A percentile compares a stretch with the other conserved stretches of the same genome.
These are phyloP conservation scores for Dufourea novaeangliae DNA, from an alignment of 1,140 invertebrate genomes.

Conservation along the genomic window DNA sequence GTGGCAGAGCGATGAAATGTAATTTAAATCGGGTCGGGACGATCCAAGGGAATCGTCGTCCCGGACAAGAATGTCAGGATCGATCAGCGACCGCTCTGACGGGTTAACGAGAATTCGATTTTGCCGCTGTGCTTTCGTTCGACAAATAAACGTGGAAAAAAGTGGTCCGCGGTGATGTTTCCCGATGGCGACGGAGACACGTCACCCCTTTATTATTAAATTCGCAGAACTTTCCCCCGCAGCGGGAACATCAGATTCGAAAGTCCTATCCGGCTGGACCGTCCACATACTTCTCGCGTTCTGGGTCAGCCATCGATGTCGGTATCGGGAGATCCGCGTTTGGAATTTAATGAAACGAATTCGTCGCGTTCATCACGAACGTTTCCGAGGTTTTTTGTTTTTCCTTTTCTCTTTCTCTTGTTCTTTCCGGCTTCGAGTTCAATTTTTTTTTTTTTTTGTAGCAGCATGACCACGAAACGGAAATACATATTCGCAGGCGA, in stretches of 20 bases:
- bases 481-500: conserved; percentile 33
- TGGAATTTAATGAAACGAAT: conserved; percentile 49
- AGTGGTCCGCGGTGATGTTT: too few species aligned
- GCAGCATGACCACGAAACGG: neutral
- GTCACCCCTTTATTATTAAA: conserved; percentile 24
- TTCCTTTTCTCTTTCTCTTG: neutral
- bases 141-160: conserved; percentile 24
- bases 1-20: conserved; percentile 56
- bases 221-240: conserved; percentile 43
- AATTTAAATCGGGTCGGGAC: conserved; percentile 59
- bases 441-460: neutral
- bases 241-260: conserved; percentile 9
- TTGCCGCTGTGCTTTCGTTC: conserved; percentile 13
- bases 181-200: too few species aligned
- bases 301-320: conserved; percentile 13
- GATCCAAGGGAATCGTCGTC: conserved; percentile 21
- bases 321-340: neutral
- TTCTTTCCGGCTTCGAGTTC: neutral
- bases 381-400: neutral
- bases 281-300: conserved; percentile 5
- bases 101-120: conserved; percentile 73
- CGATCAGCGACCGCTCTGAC: conserved; percentile 68
- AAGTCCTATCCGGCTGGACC: conserved; percentile 9
- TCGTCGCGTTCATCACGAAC: conserved; percentile 1
- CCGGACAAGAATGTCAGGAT: conserved; percentile 64